Percentiles rank a stretch among this genome's conserved stretches.
phyloP scores from a whole-genome alignment of 2,797 vertebrate species.

The Platyrinchus mystaceus region DNA sequence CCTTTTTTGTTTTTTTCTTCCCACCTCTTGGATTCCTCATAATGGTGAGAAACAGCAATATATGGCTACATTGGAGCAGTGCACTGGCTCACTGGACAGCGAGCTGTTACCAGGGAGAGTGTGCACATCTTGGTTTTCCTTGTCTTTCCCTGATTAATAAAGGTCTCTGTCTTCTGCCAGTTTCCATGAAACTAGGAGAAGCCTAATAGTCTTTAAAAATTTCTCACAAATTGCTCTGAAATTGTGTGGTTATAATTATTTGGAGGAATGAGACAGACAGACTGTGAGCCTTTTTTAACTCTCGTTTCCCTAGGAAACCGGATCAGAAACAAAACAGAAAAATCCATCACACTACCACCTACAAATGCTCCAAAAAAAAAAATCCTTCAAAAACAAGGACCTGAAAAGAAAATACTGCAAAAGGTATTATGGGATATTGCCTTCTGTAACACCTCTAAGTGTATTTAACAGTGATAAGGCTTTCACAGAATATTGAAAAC shows the following conservation, averaged over 20 bases:
- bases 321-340: slow-evolving; percentile 44
- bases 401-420: not conserved
- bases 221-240: not conserved
- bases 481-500: slow-evolving; percentile 34
- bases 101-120: rapidly evolving
- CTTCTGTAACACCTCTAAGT: not conserved
- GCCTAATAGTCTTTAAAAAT: not conserved
- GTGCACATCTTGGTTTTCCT: not conserved
- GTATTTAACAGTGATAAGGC: not conserved
- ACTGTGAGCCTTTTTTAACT: slow-evolving; percentile 44
- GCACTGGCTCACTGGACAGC: not conserved
- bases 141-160: not conserved
- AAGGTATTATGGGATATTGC: not conserved
- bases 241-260: not conserved
- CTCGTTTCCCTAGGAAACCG: slow-evolving; percentile 40
- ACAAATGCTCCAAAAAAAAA: not conserved
- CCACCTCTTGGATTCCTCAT: not conserved
- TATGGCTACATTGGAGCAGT: not conserved
- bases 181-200: not conserved
- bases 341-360: not conserved
- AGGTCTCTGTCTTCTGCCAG: not conserved
- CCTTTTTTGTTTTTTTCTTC: not conserved
- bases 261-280: slow-evolving; percentile 26
- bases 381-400: not conserved
- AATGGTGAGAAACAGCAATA: not conserved